Conservation (phyloP, 2,888 invertebrate genomes). For the Saturnia pavonia region DNA sequence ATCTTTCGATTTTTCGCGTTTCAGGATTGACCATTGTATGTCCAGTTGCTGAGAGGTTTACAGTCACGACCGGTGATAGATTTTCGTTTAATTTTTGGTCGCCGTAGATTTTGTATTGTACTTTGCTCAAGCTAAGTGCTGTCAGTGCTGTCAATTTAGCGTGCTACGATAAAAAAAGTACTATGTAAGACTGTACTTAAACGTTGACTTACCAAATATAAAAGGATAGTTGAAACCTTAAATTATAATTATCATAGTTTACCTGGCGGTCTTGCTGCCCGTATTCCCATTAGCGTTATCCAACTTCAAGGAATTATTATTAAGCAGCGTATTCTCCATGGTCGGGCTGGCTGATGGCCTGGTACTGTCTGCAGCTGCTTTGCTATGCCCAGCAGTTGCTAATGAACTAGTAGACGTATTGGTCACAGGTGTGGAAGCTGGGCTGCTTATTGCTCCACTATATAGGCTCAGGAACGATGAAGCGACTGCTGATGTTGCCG, state of each 20-base stretch:
- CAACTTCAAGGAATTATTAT: slow-evolving; percentile 72
- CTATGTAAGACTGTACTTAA: too few relatives aligned
- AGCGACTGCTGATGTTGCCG: slow-evolving; percentile 79
- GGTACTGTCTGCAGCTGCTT: slow-evolving; percentile 63
- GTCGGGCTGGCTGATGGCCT: slow-evolving; percentile 66
- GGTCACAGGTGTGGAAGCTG: slow-evolving; percentile 59
- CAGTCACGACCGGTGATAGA: too few relatives aligned
- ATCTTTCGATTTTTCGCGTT: too few relatives aligned
- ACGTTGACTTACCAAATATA: too few relatives aligned
- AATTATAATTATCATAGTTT: slow-evolving; percentile 23
- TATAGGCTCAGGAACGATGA: slow-evolving; percentile 78
- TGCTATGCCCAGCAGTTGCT: slow-evolving; percentile 59
- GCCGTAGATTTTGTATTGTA: too few relatives aligned
- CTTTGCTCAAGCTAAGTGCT: too few relatives aligned
- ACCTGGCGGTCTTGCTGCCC: slow-evolving; percentile 76
- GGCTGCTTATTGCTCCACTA: slow-evolving; percentile 75
- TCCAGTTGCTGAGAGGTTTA: too few relatives aligned
- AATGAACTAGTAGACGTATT: slow-evolving; percentile 51
- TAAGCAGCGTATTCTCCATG: slow-evolving; percentile 64
- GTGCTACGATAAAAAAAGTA: too few relatives aligned
- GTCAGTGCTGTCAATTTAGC: too few relatives aligned
- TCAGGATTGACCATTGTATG: too few relatives aligned
- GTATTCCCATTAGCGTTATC: slow-evolving; percentile 75
- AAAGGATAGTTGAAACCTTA: too few relatives aligned
- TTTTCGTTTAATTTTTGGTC: too few relatives aligned